Base-by-base conservation (phyloP, 2,113 vertebrate species). In the Myotis davidii region DNA sequence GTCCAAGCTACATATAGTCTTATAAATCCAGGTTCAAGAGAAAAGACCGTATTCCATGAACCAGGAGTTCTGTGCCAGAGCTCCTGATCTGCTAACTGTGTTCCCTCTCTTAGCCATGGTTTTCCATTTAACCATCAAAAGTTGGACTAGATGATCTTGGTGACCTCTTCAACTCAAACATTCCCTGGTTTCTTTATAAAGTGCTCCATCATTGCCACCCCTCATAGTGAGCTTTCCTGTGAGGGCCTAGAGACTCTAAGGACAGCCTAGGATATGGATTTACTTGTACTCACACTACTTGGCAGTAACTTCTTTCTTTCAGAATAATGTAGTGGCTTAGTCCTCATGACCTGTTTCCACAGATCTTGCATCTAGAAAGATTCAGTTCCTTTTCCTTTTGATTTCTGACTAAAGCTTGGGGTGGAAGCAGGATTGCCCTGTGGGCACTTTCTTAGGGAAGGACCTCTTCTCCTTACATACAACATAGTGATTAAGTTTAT, bases 271-370 rank as follows among this genome's bases (percentile, higher is more conserved):
- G 34, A 65, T 82, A 94, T 6, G 16, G 10, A 88, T 83, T 94
- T 18, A 88, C 12, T 83, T 67, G 9, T 12, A 77, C 14, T 78
- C 52, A 78, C 8, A 67, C 9, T 87, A 32, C 20, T 91, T n/a
- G 90, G 48, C 14, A 92, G 73, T 94, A 94, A 90, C n/a, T 94
- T 90, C 52, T 67, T 96, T 89, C 16, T 76, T 90, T 2, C 34
- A 78, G 52, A 95, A 96, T 42, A 91, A 95, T 91, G 74, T 93
- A 82, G 85, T 78, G 70, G 3, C 34, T 92, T 88, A 86, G 85
- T 37, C 20, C 34, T 90, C 32, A 20, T 91, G 32, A 89, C 48
- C 39, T 88, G 37, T 92, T 95, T 93, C 87, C 45, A 18, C 50
- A 95, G 42, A 86, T 93, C 65, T 93, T 32, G 4, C 18, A 86